A percentile compares a stretch with the other conserved stretches of the same genome.
These are phyloP conservation scores for Nycteola revayana DNA, from an alignment of 2,888 invertebrate species.

Conservation along the genomic window DNA sequence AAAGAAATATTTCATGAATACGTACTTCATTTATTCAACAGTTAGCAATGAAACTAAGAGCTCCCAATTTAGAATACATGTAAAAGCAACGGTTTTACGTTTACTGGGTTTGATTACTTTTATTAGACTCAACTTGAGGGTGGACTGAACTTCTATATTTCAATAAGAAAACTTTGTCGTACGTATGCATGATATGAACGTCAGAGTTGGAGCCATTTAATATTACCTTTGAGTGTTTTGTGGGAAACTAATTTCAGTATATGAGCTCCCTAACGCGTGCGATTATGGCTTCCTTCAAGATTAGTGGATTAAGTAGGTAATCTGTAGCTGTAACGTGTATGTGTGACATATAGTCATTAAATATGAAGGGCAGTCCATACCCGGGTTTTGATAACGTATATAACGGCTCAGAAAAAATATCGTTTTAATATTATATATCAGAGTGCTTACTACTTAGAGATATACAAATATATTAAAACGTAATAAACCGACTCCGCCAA, in stretches of 20 bases:
- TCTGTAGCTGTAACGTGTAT: slow-evolving; percentile 21
- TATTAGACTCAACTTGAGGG: no score
- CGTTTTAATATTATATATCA: neutral
- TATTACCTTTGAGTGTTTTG: slow-evolving; percentile 17
- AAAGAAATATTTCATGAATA: no score
- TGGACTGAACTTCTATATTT: slow-evolving; percentile 10
- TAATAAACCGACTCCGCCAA: no score
- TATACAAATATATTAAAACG: no score
- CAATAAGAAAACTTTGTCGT: slow-evolving; percentile 18
- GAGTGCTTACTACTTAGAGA: no score
- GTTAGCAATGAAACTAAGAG: no score
- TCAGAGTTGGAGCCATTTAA: slow-evolving; percentile 9
- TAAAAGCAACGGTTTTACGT: slow-evolving; percentile 6
- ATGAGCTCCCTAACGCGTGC: slow-evolving; percentile 19
- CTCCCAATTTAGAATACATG: neutral
- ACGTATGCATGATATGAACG: slow-evolving; percentile 11
- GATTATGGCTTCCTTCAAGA: slow-evolving; percentile 20
- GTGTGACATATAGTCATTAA: slow-evolving; percentile 50
- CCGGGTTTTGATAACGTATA: slow-evolving; percentile 47
- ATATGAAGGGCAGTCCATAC: slow-evolving; percentile 44
- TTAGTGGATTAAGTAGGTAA: slow-evolving; percentile 3
- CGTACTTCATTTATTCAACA: no score
- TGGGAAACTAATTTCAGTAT: slow-evolving; percentile 24
- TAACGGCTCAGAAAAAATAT: slow-evolving; percentile 27
- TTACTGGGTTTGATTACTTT: slow-evolving; percentile 4